Base-by-base conservation (phyloP, 2,888 invertebrate species). In the Caradrina clavipalpis region DNA sequence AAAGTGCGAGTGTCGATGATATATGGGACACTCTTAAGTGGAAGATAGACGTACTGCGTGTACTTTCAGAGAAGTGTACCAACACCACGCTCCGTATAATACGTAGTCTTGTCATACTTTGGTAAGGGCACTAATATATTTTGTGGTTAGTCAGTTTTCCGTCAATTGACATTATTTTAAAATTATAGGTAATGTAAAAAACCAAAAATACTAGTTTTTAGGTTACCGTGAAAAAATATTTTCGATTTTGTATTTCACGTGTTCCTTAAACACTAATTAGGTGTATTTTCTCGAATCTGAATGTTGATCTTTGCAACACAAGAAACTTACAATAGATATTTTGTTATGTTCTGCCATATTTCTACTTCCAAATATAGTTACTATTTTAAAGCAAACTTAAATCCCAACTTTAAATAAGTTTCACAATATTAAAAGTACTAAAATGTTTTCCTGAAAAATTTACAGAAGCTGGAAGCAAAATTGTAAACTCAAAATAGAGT, bases 1-100 rank as follows among this genome's bases (percentile, higher is more conserved):
- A 72, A 76, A 68, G 49, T 58, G 49, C 22, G 22, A 19, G 49
- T 35, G 56, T 49, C 59, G 35, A 56, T 73, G 76, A 69, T 55
- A 45, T 50, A 69, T 69, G 51, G 15, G 31, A 15, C 19, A 60
- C 50, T 79, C 68, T 60, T 35, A 51, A 22, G 39, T 39, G 13
- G 13, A 39, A 39, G 39, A 39, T 39, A 39, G 11, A 39, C 13
- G 39, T 39, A 39, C 39, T 39, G 35, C 35, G 35, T 1, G 35
- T 35, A 35, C 35, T 35, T 35, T 35, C 11, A 39, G 39, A 39
- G 2, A 39, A 39, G 13, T 39, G 11, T 39, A 39, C 13, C 3
- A 2, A 39, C 35, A 35, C 35, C 31, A 31, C 7, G 35, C 35
- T 35, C 35, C 8, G 8, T 39, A 39, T 39, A 13, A 39, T 1